Evolutionary conservation across 2,797 vertebrate genomes (phyloP).

Genomic region (Percopsis omiscomaycus): DNA sequence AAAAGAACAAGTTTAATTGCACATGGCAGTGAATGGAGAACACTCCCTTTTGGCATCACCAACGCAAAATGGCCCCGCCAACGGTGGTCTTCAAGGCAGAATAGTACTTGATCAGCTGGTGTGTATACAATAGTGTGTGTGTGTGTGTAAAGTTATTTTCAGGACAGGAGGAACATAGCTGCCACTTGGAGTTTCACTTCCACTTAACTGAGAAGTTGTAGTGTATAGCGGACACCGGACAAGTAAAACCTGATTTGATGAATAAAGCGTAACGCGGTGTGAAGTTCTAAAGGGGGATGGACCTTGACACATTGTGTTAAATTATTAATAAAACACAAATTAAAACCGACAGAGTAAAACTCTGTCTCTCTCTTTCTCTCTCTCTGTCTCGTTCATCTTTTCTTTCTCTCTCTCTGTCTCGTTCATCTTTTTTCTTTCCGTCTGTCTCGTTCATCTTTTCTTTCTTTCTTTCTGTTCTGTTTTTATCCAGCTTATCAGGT

Average conservation of each 20-base stretch:
- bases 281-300: slow-evolving; percentile 71
- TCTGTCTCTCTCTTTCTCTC: neutral
- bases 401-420: slow-evolving; percentile 33
- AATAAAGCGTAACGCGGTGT: slow-evolving; percentile 77
- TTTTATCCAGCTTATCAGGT: too few species aligned
- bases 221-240: slow-evolving; percentile 75
- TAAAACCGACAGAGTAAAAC: slow-evolving; percentile 40
- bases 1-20: slow-evolving; percentile 18
- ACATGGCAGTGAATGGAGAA: too few species aligned
- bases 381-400: slow-evolving; percentile 44
- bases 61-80: too few species aligned
- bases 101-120: too few species aligned
- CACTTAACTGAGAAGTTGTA: slow-evolving; percentile 77
- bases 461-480: slow-evolving; percentile 8
- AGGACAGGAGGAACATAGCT: slow-evolving; percentile 55
- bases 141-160: slow-evolving; percentile 44
- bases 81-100: too few species aligned
- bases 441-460: slow-evolving; percentile 39
- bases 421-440: too few species aligned
- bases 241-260: slow-evolving; percentile 79
- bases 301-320: slow-evolving; percentile 73
- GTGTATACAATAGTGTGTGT: slow-evolving; percentile 6
- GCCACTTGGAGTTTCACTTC: slow-evolving; percentile 63
- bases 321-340: slow-evolving; percentile 77
- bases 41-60: too few species aligned